phyloP scores from a whole-genome alignment of 2,113 vertebrate genomes.

The Mus pahari region DNA sequence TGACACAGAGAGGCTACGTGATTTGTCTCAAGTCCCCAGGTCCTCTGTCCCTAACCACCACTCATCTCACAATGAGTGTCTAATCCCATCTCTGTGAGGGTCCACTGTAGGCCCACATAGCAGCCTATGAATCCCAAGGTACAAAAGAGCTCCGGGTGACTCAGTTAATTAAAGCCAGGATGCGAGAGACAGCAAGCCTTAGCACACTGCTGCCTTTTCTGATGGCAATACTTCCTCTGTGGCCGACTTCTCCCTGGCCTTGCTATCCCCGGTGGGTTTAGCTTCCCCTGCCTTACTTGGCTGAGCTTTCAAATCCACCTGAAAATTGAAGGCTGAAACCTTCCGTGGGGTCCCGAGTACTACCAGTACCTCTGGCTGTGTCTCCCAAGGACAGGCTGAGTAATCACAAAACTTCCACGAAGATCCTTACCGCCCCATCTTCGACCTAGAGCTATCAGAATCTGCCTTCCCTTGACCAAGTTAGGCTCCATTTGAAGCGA shows the following conservation, averaged over 20 bases:
- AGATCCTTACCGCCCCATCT: not conserved
- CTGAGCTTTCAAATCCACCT: not conserved
- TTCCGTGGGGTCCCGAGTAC: not conserved
- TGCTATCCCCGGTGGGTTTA: slow-evolving; percentile 3
- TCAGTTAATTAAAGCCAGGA: not conserved
- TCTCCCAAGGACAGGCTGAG: not conserved
- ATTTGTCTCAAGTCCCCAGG: not conserved
- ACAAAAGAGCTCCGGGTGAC: not conserved
- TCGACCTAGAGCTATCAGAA: not conserved
- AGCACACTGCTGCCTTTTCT: not conserved
- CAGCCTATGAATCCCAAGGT: not conserved
- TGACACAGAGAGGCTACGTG: not conserved
- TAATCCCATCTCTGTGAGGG: not conserved
- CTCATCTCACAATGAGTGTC: not conserved
- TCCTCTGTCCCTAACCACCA: not conserved
- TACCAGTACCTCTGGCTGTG: not conserved
- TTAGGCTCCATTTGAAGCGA: not conserved
- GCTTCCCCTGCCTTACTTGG: not conserved
- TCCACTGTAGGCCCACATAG: not conserved
- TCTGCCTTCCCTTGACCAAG: slow-evolving; percentile 6
- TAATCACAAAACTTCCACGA: not conserved
- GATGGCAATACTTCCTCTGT: not conserved
- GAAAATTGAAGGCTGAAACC: not conserved
- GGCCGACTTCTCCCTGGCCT: not conserved
- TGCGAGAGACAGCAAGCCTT: not conserved